These are phyloP conservation scores for Drosophila azteca DNA, from an alignment of 1,140 invertebrate species.

Conservation along the genomic window DNA sequence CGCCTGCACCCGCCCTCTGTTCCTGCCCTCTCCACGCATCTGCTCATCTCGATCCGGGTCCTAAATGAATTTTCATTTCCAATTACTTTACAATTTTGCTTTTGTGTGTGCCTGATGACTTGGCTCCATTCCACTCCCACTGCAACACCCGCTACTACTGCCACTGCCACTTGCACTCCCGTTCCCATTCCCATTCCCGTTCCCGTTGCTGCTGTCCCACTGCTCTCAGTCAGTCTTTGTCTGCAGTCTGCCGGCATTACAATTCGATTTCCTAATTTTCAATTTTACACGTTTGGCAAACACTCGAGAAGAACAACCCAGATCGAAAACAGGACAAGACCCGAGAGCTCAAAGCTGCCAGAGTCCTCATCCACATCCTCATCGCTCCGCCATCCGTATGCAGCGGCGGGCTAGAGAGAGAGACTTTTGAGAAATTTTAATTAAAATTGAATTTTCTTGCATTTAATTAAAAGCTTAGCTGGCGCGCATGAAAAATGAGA, in stretches of 20 bases:
- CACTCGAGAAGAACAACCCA: slow-evolving; percentile 52
- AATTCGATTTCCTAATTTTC: slow-evolving; percentile 82
- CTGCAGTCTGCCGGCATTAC: slow-evolving; percentile 44
- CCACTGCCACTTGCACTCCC: no score
- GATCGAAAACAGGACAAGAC: slow-evolving; percentile 42
- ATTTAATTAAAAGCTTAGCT: slow-evolving; percentile 81
- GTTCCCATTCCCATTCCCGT: no score
- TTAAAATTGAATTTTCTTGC: slow-evolving; percentile 82
- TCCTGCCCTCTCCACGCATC: slow-evolving; percentile 14
- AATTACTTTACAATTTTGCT: slow-evolving; percentile 79
- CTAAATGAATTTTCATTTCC: slow-evolving; percentile 80
- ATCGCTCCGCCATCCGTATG: slow-evolving; percentile 13
- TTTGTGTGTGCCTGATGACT: slow-evolving; percentile 56
- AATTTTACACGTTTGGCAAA: slow-evolving; percentile 82
- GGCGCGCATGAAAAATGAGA: slow-evolving; percentile 53
- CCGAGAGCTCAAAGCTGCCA: slow-evolving; percentile 1
- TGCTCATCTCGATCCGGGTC: slow-evolving; percentile 36
- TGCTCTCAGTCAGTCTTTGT: not conserved
- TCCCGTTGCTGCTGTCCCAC: not conserved
- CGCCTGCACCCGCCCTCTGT: no score
- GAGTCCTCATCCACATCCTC: slow-evolving; percentile 30
- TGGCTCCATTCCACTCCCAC: slow-evolving; percentile 9
- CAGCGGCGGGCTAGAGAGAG: slow-evolving; percentile 31
- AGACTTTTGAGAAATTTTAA: slow-evolving; percentile 79
- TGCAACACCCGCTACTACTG: not conserved